Evolutionary conservation across 2,797 vertebrate species (phyloP).

Genomic region (Lacerta agilis): DNA sequence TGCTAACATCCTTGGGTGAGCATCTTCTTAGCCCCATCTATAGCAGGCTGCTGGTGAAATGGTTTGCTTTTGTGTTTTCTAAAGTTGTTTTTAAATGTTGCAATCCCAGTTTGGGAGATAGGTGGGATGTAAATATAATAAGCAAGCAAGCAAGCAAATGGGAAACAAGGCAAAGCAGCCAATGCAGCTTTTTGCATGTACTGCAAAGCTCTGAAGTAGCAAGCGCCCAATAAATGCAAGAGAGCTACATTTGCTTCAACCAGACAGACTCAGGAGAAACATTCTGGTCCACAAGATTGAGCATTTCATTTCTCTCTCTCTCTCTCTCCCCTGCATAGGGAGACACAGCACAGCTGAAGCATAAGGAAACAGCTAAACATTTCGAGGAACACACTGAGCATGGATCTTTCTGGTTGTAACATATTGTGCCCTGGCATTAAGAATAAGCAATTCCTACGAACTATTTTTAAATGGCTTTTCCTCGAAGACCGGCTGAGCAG

Average conservation of each 20-base stretch:
- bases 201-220: not conserved
- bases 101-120: too few species aligned
- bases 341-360: conserved; percentile 6
- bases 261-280: not conserved
- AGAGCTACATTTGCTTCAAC: not conserved
- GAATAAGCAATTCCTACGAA: conserved; percentile 10
- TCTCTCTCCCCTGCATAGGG: rapidly evolving
- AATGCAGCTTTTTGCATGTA: not conserved
- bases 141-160: too few species aligned
- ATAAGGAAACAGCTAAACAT: conserved; percentile 19
- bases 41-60: too few species aligned
- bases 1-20: too few species aligned
- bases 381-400: conserved; percentile 9
- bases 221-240: not conserved
- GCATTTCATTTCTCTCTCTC: not conserved
- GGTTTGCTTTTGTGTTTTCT: too few species aligned
- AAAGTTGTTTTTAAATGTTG: too few species aligned
- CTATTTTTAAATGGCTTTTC: conserved; percentile 24
- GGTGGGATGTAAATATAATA: too few species aligned
- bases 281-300: not conserved
- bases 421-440: conserved; percentile 23
- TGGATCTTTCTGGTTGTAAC: conserved; percentile 42
- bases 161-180: not conserved
- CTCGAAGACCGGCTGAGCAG: conserved; percentile 27
- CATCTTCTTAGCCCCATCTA: too few species aligned